These are phyloP conservation scores for Chironomus tepperi DNA, from an alignment of 1,140 invertebrate species.

Conservation along the genomic window DNA sequence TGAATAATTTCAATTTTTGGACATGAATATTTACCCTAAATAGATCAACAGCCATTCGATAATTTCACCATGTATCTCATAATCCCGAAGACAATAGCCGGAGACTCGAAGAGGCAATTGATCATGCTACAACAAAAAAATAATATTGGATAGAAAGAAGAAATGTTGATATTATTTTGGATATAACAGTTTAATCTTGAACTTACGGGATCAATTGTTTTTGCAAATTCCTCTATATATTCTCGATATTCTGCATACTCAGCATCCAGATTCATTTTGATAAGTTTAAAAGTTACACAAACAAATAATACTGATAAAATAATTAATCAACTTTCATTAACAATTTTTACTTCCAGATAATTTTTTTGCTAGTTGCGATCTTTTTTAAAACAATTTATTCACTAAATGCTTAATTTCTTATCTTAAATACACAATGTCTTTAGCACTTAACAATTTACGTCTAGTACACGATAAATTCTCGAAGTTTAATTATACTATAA, in stretches of 20 bases:
- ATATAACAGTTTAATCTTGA: not conserved
- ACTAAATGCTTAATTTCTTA: too few relatives aligned
- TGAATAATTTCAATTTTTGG: too few relatives aligned
- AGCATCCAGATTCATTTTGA: not conserved
- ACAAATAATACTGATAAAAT: not conserved
- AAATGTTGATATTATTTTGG: not conserved
- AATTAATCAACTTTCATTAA: not conserved
- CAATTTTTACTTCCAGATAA: not conserved
- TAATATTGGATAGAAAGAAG: not conserved
- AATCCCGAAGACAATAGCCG: not conserved
- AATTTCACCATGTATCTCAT: slow-evolving; percentile 12
- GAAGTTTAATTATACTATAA: too few relatives aligned
- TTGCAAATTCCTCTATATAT: not conserved
- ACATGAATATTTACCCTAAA: slow-evolving; percentile 15
- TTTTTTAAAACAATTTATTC: too few relatives aligned
- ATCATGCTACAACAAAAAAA: slow-evolving; percentile 11
- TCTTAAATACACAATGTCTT: not conserved
- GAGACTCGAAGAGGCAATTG: slow-evolving; percentile 21
- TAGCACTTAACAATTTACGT: slow-evolving; percentile 4
- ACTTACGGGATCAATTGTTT: slow-evolving; percentile 1
- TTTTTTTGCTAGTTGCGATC: not conserved
- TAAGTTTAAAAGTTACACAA: not conserved
- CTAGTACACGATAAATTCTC: not conserved
- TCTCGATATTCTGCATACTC: not conserved
- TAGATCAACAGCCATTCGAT: slow-evolving; percentile 7